Evolutionary conservation across 2,113 vertebrate genomes (phyloP), one percentile per base, ranked within the genome.

Genomic region (Tenebrosternarchus preto): DNA sequence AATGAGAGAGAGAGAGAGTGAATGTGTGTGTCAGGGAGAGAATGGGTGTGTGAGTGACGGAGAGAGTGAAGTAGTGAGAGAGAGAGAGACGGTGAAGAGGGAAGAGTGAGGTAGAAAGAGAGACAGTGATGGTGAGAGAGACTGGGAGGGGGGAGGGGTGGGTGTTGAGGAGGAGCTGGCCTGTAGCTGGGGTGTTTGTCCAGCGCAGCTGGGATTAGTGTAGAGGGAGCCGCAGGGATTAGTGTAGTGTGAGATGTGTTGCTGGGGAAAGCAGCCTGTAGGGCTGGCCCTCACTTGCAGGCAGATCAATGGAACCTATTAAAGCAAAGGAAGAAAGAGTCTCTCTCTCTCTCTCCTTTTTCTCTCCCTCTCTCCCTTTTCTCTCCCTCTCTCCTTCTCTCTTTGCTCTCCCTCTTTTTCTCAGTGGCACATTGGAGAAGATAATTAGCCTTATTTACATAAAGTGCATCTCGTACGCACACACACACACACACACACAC

Each of bases 381-480:
- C 36, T 69, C 20, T 31, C 55, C 9, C 57, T 61, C 1, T 36
- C 16, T 7, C 6, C 11, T 61, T 29, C 36, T 64, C 3, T 57
- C 16, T 29, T 9, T 60, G n/a, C 33, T 27, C n/a, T 50, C 66
- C 31, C 50, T 72, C 31, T 22, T 60, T 27, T 53, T 66, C 4
- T 60, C 24, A 20, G 11, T 73, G 64, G 29, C 73, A 57, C 81
- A 43, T 72, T 83, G 60, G 81, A 88, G 71, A 79, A 86, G 77
- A 87, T 83, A 87, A 89, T 88, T 89, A 86, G 71, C 84, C 59
- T 66, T 33, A 86, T 90, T 89, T 90, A 78, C 83, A 88, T 90
- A 83, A 86, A 59, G 83, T 82, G 81, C 68, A 83, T 50, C 15
- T 50, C 15, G 15, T 12, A 50, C 43, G 15, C 43, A 50, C 43